These are phyloP conservation scores for Tetramorium alpestre DNA, from an alignment of 1,140 invertebrate genomes.

Conservation along the genomic window DNA sequence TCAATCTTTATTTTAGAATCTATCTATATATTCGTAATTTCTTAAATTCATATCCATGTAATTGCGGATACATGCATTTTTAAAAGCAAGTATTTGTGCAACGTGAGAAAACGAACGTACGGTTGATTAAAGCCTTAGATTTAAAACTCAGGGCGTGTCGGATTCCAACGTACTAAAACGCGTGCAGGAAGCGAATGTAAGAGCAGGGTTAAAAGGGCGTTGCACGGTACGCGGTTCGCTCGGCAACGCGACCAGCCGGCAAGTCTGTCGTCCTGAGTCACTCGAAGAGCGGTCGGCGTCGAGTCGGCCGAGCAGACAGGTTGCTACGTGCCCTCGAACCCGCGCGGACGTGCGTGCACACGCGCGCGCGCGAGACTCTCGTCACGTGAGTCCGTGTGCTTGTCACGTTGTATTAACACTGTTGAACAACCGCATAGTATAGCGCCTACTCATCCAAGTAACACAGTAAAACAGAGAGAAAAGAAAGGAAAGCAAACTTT, in stretches of 20 bases:
- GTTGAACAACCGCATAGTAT: background rate
- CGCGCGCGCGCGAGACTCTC: background rate
- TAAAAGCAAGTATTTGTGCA: background rate
- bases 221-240: slow-evolving; percentile 69
- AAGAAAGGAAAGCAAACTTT: background rate
- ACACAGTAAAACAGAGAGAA: background rate
- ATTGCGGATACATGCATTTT: background rate
- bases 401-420: slow-evolving; percentile 21
- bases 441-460: background rate
- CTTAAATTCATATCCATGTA: background rate
- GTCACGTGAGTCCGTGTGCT: slow-evolving; percentile 34
- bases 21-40: background rate
- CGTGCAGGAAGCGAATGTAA: slow-evolving; percentile 45
- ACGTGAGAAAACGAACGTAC: background rate
- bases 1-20: background rate
- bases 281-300: slow-evolving; percentile 59
- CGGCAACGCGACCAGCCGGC: slow-evolving; percentile 73
- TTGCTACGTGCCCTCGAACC: slow-evolving; percentile 78
- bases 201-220: slow-evolving; percentile 71
- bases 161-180: slow-evolving; percentile 17
- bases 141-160: background rate
- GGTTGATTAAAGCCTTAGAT: background rate
- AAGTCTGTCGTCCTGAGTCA: slow-evolving; percentile 76
- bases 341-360: background rate
- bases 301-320: slow-evolving; percentile 74